Base-by-base conservation (phyloP, 2,113 vertebrate species). In the Urocitellus parryii region DNA sequence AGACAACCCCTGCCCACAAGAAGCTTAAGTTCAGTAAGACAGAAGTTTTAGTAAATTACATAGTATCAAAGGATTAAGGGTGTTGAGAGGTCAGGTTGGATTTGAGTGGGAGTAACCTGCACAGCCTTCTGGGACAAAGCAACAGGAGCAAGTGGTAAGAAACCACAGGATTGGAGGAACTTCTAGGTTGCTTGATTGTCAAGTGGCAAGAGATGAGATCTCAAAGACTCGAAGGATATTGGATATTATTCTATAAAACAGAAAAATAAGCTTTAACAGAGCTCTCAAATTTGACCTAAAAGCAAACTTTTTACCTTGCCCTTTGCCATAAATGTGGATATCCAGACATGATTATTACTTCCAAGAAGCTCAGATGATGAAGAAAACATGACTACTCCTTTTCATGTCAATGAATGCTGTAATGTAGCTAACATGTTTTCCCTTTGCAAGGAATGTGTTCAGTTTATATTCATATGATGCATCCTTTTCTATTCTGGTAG, bases 211-310 rank as follows among this genome's bases (percentile, higher is more conserved):
- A 92, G 32, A 39, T 88, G 34, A 91, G 34, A 78, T 70, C 29
- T 51, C 53, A 61, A 61, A 90, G 56, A 61, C 25, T 90, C 90
- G 9, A 53, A 82, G 56, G 48, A 80, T 39, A 74, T 32, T 51
- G 39, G 48, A 68, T 89, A 29, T 79, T 88, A 74, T 42, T 8
- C 34, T 80, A 14, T 84, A 39, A 53, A 80, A 12, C 74, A 11
- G 34, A 95, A 68, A 94, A 68, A 61, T 92, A 90, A 70, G 25
- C 56, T 94, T 72, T 81, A 79, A 61, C 67, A 81, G 32, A 78
- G 22, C 48, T 74, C 72, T 78, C 68, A 70, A 70, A 85, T 92
- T 91, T 92, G 73, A 34, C 24, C 34, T 42, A 65, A 80, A 32
- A 88, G 27, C 61, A 67, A 79, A 93, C 17, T 24, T 79, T 78